Conservation (phyloP, 1,140 invertebrate species). For the Trachymyrmex septentrionalis region DNA sequence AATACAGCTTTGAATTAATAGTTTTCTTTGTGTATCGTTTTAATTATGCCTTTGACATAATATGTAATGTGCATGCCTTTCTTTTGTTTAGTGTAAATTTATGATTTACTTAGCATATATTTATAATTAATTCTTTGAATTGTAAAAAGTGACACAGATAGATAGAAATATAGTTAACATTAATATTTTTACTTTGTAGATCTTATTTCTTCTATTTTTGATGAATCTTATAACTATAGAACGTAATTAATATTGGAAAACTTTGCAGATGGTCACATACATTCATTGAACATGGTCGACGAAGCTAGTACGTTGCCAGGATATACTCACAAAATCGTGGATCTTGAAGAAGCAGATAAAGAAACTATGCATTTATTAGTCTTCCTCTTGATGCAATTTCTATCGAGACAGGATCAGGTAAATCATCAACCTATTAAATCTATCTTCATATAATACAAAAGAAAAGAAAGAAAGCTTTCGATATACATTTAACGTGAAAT, state of each 20-base stretch:
- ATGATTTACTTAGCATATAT: slow-evolving; percentile 23
- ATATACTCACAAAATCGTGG: slow-evolving; percentile 93
- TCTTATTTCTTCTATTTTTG: slow-evolving; percentile 15
- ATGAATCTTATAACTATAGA: background rate
- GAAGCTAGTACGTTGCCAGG: slow-evolving; percentile 90
- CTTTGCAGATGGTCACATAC: slow-evolving; percentile 91
- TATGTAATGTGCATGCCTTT: slow-evolving; percentile 31
- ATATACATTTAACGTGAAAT: background rate
- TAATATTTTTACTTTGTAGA: slow-evolving; percentile 25
- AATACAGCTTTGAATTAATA: background rate
- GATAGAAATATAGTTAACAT: slow-evolving; percentile 28
- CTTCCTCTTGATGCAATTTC: slow-evolving; percentile 98
- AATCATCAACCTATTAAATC: slow-evolving; percentile 58
- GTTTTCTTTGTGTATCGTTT: slow-evolving; percentile 9
- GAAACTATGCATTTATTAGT: slow-evolving; percentile 98
- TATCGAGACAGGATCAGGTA: slow-evolving; percentile 92
- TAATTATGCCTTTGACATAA: background rate
- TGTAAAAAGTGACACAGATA: slow-evolving; percentile 15
- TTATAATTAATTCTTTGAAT: slow-evolving; percentile 23
- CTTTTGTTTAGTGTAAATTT: slow-evolving; percentile 19
- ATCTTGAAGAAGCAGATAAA: slow-evolving; percentile 97
- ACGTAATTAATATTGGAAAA: slow-evolving; percentile 24
- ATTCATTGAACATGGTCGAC: slow-evolving; percentile 89
- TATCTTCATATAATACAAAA: background rate
- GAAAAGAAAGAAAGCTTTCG: background rate